These are phyloP conservation scores for Sitta europaea DNA, from an alignment of 2,113 vertebrate genomes.

Conservation along the genomic window DNA sequence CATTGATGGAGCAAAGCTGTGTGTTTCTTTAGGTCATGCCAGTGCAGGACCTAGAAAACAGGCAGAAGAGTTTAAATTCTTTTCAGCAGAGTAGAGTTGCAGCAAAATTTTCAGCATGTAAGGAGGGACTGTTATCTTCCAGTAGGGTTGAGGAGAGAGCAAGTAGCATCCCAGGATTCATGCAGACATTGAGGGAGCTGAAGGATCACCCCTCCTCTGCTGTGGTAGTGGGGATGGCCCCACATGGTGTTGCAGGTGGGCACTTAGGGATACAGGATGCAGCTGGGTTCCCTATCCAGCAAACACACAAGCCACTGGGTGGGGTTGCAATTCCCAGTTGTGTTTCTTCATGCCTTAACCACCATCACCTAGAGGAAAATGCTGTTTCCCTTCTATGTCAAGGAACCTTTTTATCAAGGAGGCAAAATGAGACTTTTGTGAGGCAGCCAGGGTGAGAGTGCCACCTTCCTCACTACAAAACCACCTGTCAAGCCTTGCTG, in stretches of 20 bases:
- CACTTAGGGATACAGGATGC: neutral
- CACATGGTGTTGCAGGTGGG: neutral
- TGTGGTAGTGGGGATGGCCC: neutral
- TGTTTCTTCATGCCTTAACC: neutral
- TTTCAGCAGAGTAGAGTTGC: neutral
- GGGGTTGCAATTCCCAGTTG: neutral
- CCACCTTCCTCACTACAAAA: constrained; percentile 24
- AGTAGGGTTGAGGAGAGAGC: neutral
- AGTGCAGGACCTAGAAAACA: neutral
- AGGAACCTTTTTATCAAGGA: neutral
- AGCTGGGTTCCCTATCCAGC: neutral
- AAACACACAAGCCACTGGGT: neutral
- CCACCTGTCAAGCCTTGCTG: neutral
- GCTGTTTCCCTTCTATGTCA: neutral
- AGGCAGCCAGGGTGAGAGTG: neutral
- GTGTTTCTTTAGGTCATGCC: neutral
- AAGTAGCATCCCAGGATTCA: fast-evolving
- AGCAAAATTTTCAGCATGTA: neutral
- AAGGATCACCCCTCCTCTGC: neutral
- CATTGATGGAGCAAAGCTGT: neutral
- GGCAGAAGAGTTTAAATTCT: neutral
- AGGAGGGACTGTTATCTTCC: neutral
- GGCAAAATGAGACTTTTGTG: neutral
- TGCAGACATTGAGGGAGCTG: neutral
- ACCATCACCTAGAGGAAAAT: neutral